A percentile compares a stretch with the other conserved stretches of the same genome.
Evolutionary conservation across 2,113 vertebrate genomes (phyloP).

Genomic region (Kobus ellipsiprymnus): DNA sequence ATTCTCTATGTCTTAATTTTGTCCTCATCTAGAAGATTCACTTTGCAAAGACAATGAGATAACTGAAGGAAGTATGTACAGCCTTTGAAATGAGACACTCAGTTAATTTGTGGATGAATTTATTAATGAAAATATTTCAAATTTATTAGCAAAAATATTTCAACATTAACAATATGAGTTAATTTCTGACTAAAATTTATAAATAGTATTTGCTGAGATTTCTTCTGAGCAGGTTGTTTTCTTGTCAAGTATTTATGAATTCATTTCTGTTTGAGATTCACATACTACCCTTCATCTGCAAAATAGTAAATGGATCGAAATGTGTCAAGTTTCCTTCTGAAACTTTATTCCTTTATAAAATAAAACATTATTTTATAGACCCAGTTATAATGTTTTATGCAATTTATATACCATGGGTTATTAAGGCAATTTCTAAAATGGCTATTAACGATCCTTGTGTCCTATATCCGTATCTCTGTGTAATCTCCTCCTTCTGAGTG

Average conservation of each 20-base stretch:
- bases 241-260: constrained; percentile 10
- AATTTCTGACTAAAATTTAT: constrained; percentile 13
- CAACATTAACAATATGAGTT: not conserved
- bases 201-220: not conserved
- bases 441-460: not conserved
- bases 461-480: not conserved
- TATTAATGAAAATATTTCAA: constrained; percentile 30
- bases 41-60: not conserved
- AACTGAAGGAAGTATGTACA: not conserved
- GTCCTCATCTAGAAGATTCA: not conserved
- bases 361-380: not conserved
- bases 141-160: constrained; percentile 26
- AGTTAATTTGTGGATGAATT: not conserved
- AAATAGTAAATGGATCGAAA: not conserved
- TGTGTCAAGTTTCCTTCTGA: not conserved
- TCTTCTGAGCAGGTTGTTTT: not conserved
- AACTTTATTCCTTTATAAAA: constrained; percentile 9
- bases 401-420: not conserved
- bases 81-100: not conserved
- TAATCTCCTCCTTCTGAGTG: not conserved
- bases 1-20: constrained; percentile 10
- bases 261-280: not conserved
- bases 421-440: not conserved
- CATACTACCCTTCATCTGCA: not conserved
- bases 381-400: not conserved